Percentiles rank a stretch among this genome's conserved stretches.
Evolutionary conservation across 2,797 vertebrate species (phyloP).

Genomic region (Trichosurus vulpecula): DNA sequence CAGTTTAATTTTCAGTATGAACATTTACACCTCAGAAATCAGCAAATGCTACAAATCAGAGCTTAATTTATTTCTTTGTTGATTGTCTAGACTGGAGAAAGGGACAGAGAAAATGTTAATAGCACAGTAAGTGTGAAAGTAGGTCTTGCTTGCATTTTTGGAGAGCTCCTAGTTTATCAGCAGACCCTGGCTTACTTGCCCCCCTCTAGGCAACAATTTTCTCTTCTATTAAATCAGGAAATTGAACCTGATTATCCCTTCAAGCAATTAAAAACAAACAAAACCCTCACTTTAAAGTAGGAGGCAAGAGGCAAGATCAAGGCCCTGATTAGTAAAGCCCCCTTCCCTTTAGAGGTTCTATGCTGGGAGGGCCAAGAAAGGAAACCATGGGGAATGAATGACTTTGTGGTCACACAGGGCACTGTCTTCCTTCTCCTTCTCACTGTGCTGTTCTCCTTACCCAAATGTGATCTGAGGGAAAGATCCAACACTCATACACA

Average conservation of each 20-base stretch:
- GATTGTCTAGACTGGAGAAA: neutral
- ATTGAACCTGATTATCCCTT: neutral
- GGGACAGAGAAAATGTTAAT: neutral
- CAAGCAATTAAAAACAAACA: neutral
- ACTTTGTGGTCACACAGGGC: too few species aligned
- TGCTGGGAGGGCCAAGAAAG: neutral
- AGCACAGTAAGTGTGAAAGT: neutral
- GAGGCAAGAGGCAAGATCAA: neutral
- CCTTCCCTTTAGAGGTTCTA: neutral
- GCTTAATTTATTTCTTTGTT: neutral
- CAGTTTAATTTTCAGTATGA: neutral
- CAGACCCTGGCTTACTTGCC: neutral
- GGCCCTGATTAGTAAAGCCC: neutral
- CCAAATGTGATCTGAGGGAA: neutral
- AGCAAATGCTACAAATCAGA: neutral
- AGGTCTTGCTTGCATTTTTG: neutral
- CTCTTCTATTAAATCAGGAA: neutral
- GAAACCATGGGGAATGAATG: neutral
- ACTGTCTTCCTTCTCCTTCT: slow-evolving; percentile 8
- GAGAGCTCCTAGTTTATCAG: neutral
- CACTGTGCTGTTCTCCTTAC: neutral
- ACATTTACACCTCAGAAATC: neutral
- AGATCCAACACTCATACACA: neutral
- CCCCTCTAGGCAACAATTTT: neutral
- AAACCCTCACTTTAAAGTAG: neutral